phyloP scores from a whole-genome alignment of 2,888 invertebrate species.

The Sinodicranocentrus sp. region DNA sequence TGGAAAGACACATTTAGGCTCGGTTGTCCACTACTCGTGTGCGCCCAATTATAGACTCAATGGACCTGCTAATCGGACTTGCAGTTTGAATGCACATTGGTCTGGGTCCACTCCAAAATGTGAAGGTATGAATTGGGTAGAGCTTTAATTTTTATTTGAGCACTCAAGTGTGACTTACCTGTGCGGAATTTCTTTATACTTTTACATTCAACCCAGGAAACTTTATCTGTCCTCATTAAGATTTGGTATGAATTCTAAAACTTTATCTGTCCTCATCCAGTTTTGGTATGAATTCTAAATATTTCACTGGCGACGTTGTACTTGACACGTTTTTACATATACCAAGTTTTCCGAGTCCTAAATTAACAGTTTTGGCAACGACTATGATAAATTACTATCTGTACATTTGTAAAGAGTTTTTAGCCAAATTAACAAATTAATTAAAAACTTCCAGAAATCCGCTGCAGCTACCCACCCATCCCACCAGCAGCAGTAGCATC shows the following conservation, averaged over 20 bases:
- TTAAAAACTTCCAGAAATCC: slow-evolving; percentile 80
- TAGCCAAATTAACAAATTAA: no score
- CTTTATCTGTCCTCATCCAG: no score
- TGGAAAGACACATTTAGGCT: slow-evolving; percentile 88
- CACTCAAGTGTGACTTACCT: not conserved
- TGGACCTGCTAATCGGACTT: slow-evolving; percentile 86
- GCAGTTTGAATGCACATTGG: slow-evolving; percentile 89
- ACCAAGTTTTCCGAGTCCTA: no score
- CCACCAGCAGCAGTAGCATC: slow-evolving; percentile 92
- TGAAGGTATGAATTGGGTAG: slow-evolving; percentile 89
- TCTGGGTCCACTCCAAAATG: slow-evolving; percentile 91
- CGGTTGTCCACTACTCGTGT: slow-evolving; percentile 89
- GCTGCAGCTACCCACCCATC: slow-evolving; percentile 90
- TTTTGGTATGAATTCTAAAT: no score
- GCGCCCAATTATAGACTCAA: slow-evolving; percentile 88
- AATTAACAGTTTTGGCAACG: no score
- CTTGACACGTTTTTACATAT: no score
- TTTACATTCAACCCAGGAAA: no score
- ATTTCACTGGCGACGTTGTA: no score
- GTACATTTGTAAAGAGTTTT: no score
- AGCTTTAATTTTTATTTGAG: not conserved
- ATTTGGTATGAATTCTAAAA: no score
- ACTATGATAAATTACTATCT: no score
- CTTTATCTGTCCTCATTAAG: no score
- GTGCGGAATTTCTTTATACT: not conserved